phyloP scores from a whole-genome alignment of 92 coral and sea anemone genomes.

The Parazoanthus atlanticus region DNA sequence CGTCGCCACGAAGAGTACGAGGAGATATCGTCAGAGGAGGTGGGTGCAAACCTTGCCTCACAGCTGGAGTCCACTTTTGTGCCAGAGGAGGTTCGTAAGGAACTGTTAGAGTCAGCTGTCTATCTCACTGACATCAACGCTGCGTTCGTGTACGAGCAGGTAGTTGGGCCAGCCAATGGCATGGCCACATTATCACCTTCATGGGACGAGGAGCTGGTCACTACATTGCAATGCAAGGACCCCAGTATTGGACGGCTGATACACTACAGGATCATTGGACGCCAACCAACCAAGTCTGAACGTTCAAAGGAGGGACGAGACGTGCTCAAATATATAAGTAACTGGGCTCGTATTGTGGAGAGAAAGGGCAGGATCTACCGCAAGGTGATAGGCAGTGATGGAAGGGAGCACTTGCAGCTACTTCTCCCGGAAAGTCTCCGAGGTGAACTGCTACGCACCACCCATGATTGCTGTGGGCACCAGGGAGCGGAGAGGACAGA shows the following conservation, averaged over 20 bases:
- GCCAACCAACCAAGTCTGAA: constrained; percentile 35
- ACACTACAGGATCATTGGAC: constrained; percentile 23
- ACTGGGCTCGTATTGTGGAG: too few relatives aligned
- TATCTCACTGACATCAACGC: constrained; percentile 29
- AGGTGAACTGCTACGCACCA: too few relatives aligned
- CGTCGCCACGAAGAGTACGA: constrained; percentile 27
- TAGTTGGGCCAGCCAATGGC: constrained; percentile 12
- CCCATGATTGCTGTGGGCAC: not conserved
- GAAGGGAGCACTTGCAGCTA: too few relatives aligned
- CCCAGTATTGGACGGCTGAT: constrained; percentile 24
- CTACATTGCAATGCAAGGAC: constrained; percentile 28
- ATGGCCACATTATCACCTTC: constrained; percentile 12
- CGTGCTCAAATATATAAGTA: not conserved
- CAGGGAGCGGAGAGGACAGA: not conserved
- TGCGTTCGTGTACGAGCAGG: not conserved
- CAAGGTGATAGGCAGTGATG: too few relatives aligned
- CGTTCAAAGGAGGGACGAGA: constrained; percentile 19
- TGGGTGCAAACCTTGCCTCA: constrained; percentile 12
- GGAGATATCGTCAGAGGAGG: constrained; percentile 21
- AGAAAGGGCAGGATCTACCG: too few relatives aligned
- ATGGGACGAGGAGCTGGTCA: constrained; percentile 2
- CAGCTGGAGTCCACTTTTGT: constrained; percentile 43
- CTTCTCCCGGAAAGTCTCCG: too few relatives aligned
- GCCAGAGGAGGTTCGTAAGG: constrained; percentile 51
- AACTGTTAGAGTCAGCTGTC: constrained; percentile 46